Conservation (phyloP, 2,113 vertebrate species). For the Penelope pileata region DNA sequence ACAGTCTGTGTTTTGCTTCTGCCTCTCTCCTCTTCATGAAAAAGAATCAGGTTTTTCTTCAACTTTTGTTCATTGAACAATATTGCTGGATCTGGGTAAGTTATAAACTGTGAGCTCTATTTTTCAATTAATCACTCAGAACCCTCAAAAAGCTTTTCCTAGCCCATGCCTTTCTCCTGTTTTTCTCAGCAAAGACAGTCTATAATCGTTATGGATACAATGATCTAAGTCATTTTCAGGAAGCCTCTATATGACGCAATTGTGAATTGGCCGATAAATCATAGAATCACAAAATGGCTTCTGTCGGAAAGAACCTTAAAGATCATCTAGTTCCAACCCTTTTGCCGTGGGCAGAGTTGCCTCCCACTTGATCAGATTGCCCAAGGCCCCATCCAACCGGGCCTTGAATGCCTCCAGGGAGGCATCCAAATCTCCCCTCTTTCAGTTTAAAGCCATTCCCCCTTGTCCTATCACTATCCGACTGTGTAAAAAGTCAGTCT, state of each 20-base stretch:
- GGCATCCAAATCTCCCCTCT: too few species aligned
- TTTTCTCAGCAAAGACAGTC: not conserved
- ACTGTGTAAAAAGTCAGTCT: too few species aligned
- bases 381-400: too few species aligned
- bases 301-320: not conserved
- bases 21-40: not conserved
- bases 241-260: not conserved
- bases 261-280: not conserved
- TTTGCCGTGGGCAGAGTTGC: not conserved
- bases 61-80: not conserved
- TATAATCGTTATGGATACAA: not conserved
- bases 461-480: too few species aligned
- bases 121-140: not conserved
- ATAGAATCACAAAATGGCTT: too few species aligned
- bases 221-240: not conserved
- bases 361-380: too few species aligned
- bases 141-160: not conserved
- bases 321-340: not conserved
- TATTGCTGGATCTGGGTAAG: not conserved
- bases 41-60: not conserved
- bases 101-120: not conserved
- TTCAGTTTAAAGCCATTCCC: too few species aligned
- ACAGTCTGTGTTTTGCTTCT: not conserved
- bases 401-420: too few species aligned
- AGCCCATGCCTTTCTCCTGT: not conserved